Conservation (phyloP, 1,140 invertebrate species). For the Charaxes varanes region DNA sequence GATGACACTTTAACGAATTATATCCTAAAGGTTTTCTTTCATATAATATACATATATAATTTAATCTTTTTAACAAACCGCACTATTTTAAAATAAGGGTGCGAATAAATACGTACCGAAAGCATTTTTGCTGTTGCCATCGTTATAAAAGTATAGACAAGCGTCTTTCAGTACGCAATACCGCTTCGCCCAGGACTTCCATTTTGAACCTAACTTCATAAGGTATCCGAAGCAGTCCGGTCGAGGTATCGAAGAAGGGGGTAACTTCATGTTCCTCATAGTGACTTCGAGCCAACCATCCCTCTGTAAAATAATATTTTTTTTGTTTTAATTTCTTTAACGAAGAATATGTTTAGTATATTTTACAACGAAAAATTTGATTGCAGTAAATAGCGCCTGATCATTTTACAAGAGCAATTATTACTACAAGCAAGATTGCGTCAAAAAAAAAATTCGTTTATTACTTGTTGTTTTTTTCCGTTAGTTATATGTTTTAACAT, state of each 20-base stretch:
- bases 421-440: background rate
- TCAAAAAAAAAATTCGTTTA: background rate
- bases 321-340: background rate
- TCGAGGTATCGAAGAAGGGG: constrained; percentile 82
- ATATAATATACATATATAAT: too few relatives aligned
- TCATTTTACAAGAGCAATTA: background rate
- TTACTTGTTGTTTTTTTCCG: too few relatives aligned
- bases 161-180: constrained; percentile 97
- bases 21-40: too few relatives aligned
- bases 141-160: constrained; percentile 94
- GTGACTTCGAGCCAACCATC: constrained; percentile 70
- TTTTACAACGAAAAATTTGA: too few relatives aligned
- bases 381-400: too few relatives aligned
- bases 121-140: constrained; percentile 88
- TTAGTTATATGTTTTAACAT: too few relatives aligned
- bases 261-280: constrained; percentile 79
- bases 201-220: constrained; percentile 85
- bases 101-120: constrained; percentile 86
- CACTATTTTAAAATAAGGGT: too few relatives aligned
- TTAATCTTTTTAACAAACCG: too few relatives aligned
- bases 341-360: too few relatives aligned
- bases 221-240: constrained; percentile 95
- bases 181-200: constrained; percentile 90
- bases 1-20: too few relatives aligned
- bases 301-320: constrained; percentile 58